These are phyloP conservation scores for Lottia scabra DNA, from an alignment of 2,888 invertebrate species.

Conservation along the genomic window DNA sequence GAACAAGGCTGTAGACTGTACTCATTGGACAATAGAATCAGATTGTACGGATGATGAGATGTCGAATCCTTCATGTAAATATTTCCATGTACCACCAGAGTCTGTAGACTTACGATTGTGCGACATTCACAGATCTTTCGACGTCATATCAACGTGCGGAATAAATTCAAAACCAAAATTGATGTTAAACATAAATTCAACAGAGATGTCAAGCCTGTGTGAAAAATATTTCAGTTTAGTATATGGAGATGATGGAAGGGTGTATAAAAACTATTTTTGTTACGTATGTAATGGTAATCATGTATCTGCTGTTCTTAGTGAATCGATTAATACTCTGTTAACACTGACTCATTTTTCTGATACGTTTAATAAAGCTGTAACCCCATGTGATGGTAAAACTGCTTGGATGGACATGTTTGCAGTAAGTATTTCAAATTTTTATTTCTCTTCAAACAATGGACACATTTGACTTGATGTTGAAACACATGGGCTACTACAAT, in stretches of 20 bases:
- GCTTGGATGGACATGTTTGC: neutral
- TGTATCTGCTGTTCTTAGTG: neutral
- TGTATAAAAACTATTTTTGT: conserved; percentile 1
- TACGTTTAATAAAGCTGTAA: neutral
- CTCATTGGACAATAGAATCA: too few species aligned
- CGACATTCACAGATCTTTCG: neutral
- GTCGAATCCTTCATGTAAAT: too few species aligned
- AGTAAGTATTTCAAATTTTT: neutral
- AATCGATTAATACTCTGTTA: neutral
- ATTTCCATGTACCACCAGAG: too few species aligned
- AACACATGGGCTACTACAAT: too few species aligned
- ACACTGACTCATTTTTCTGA: neutral
- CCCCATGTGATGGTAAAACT: neutral
- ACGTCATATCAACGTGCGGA: neutral
- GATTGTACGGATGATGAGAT: too few species aligned
- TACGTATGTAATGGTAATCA: neutral
- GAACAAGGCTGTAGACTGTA: too few species aligned
- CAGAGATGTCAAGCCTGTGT: neutral
- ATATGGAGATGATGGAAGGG: neutral
- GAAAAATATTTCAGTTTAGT: neutral
- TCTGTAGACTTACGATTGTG: neutral
- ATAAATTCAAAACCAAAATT: too few species aligned
- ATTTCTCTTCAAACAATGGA: too few species aligned
- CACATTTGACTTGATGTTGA: too few species aligned
- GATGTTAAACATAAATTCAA: too few species aligned